Percentiles rank a stretch among this genome's conserved stretches.
These are phyloP conservation scores for Protodeltote pygarga DNA, from an alignment of 2,888 invertebrate genomes.

Conservation along the genomic window DNA sequence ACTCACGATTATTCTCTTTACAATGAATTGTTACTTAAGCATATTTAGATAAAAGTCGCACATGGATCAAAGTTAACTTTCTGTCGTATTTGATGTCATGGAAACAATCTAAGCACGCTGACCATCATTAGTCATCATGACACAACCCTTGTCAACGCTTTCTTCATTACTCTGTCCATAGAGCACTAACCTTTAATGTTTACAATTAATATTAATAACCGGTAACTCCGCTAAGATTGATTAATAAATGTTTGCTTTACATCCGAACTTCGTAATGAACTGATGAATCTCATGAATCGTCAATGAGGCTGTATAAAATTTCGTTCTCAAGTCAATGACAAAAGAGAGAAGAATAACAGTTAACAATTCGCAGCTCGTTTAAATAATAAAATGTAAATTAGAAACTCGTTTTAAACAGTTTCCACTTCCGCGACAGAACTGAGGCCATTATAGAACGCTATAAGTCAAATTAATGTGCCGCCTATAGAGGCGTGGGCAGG, in stretches of 20 bases:
- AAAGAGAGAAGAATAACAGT: no score
- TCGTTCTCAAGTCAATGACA: no score
- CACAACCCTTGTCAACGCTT: no score
- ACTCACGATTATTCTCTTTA: no score
- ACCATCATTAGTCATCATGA: no score
- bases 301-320: no score
- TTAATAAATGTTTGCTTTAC: conserved; percentile 6
- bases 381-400: conserved; percentile 1
- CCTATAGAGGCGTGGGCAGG: background rate
- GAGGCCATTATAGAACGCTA: background rate
- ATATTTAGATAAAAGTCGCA: no score
- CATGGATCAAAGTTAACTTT: no score
- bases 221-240: background rate
- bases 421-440: background rate
- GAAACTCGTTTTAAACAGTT: conserved; percentile 2
- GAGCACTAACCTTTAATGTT: background rate
- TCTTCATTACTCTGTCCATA: no score
- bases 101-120: no score
- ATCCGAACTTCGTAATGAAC: background rate
- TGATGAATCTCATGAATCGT: background rate
- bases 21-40: no score
- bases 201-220: background rate
- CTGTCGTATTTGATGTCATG: no score
- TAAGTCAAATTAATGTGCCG: conserved; percentile 15
- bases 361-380: background rate